These are phyloP conservation scores for Tenthredo scrophulariae DNA, from an alignment of 2,888 invertebrate genomes.

Conservation along the genomic window DNA sequence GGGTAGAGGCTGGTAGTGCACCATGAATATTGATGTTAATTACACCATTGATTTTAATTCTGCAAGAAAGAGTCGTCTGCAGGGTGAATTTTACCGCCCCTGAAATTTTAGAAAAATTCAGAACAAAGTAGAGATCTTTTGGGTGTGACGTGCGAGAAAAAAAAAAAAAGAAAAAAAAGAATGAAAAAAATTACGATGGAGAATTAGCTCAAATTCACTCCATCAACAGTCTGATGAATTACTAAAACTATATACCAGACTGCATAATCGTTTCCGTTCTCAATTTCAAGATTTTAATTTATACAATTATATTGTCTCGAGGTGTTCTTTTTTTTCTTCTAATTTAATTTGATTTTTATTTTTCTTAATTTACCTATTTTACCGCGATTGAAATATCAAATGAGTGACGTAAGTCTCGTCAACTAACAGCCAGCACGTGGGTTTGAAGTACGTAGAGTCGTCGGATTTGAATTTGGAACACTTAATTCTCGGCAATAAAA, in stretches of 20 bases:
- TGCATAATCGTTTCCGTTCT: conserved; percentile 34
- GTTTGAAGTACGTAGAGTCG: background rate
- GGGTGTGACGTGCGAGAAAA: no score
- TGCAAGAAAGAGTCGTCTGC: background rate
- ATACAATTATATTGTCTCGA: background rate
- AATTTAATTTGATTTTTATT: background rate
- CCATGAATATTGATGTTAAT: conserved; percentile 9
- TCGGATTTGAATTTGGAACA: conserved; percentile 10
- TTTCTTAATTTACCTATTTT: background rate
- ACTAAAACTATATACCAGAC: background rate
- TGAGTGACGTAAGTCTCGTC: conserved; percentile 14
- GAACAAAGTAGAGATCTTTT: background rate
- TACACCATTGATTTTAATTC: background rate
- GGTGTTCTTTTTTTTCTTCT: background rate
- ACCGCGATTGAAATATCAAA: conserved; percentile 28
- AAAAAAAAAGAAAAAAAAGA: no score
- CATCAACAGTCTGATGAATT: background rate
- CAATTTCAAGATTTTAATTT: conserved; percentile 17
- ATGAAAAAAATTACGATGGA: background rate
- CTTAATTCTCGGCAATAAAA: conserved; percentile 13
- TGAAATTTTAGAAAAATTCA: no score
- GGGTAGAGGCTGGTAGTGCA: background rate
- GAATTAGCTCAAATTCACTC: background rate
- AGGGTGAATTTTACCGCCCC: background rate
- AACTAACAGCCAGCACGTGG: background rate